Base-by-base conservation (phyloP, 2,113 vertebrate genomes). In the Dipodomys ordii region DNA sequence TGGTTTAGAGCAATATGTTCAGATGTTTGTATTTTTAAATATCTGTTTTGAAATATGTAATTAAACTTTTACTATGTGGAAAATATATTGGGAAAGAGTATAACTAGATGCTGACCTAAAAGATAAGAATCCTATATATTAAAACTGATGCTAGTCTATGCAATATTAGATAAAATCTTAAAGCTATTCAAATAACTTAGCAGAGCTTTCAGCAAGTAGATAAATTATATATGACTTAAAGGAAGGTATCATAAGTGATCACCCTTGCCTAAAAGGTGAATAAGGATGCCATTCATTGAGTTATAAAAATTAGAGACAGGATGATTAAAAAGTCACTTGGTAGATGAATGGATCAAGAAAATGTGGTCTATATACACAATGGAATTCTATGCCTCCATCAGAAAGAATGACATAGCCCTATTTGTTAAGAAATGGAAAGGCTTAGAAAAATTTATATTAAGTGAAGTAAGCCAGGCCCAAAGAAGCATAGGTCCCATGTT, bases 121-220 rank as follows among this genome's bases (percentile, higher is more conserved):
- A 90, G 27, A 22, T 62, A 87, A 89, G 88, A 94, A 18, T 8
- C 25, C 90, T 64, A 19, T 93, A 2, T 30, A 90, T 87, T 49
- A 86, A 89, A 57, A 84, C 22, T 87, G 46, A 80, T 53, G 4
- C 8, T 62, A 93, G n/a, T 89, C 93, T 92, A 62, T 19, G 60
- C 15, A 94, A 88, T 74, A 53, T 69, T 91, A 32, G 12, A 87
- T 94, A 93, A 94, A 91, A 83, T 89, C 11, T 20, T 74, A 68
- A 93, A 93, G n/a, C 71, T 87, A 64, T 62, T 49, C 35, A 91
- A 80, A 89, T 15, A 60, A 57, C 10, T 44, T 81, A 83, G 69
- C 76, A n/a, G 49, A 84, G 22, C 13, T 87, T 72, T 92, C 30
- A 23, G 49, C 39, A 78, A 72, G 6, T 39, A 23, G 15, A 25